These are phyloP conservation scores for Gasteruption jaculator DNA, from an alignment of 2,888 invertebrate genomes.

Conservation along the genomic window DNA sequence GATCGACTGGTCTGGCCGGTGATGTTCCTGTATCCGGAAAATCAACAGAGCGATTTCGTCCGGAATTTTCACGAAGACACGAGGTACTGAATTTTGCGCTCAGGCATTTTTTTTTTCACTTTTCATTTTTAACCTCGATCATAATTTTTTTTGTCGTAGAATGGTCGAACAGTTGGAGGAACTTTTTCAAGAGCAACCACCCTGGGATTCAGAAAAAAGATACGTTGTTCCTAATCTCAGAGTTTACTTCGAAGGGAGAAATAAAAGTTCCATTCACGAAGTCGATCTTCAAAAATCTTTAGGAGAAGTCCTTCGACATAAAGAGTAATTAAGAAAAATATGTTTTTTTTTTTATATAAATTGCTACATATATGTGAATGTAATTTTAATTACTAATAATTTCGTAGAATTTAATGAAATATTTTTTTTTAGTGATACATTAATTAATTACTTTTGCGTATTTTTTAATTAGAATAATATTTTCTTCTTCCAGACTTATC, in stretches of 20 bases:
- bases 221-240: slow-evolving; percentile 62
- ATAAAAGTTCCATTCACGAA: slow-evolving; percentile 58
- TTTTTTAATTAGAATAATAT: too few relatives aligned
- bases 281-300: slow-evolving; percentile 59
- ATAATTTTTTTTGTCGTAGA: slow-evolving; percentile 43
- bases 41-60: slow-evolving; percentile 81
- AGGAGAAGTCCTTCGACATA: slow-evolving; percentile 57
- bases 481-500: slow-evolving; percentile 53
- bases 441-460: too few relatives aligned
- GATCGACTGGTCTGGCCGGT: slow-evolving; percentile 79
- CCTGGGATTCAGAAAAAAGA: slow-evolving; percentile 67
- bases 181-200: slow-evolving; percentile 65
- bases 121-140: slow-evolving; percentile 11
- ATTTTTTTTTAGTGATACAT: too few relatives aligned
- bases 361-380: too few relatives aligned
- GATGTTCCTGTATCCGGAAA: slow-evolving; percentile 84
- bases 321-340: slow-evolving; percentile 59
- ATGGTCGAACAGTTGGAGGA: slow-evolving; percentile 61
- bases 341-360: too few relatives aligned
- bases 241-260: slow-evolving; percentile 71
- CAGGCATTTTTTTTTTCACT: slow-evolving; percentile 32
- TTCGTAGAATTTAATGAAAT: too few relatives aligned
- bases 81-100: too few relatives aligned
- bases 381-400: too few relatives aligned
- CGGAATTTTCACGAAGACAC: slow-evolving; percentile 74